Percentiles rank a stretch among this genome's conserved stretches.
Conservation (phyloP, 2,888 invertebrate species). For the Lasioglossum oenotherae region DNA sequence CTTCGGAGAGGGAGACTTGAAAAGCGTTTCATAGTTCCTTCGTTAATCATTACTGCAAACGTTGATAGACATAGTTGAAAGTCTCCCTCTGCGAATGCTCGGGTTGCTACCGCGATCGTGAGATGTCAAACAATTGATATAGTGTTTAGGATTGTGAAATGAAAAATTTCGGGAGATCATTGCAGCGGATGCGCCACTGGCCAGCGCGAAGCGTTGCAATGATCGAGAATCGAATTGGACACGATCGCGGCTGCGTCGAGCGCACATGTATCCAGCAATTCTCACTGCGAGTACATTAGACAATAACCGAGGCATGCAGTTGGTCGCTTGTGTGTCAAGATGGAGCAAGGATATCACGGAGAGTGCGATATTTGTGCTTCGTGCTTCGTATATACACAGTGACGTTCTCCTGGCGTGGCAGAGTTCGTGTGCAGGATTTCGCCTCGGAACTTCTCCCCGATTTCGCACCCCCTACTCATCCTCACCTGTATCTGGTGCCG, state of each 20-base stretch:
- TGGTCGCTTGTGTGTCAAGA: conserved; percentile 68
- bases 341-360: conserved; percentile 73
- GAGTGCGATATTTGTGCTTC: conserved; percentile 47
- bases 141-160: neutral
- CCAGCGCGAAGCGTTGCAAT: conserved; percentile 75
- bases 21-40: neutral
- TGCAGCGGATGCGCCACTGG: conserved; percentile 76
- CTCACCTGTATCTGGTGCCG: conserved; percentile 20
- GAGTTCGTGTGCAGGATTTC: conserved; percentile 9
- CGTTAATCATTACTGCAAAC: neutral
- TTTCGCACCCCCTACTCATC: conserved; percentile 35
- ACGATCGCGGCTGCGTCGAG: conserved; percentile 64
- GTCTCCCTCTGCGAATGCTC: conserved; percentile 47
- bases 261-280: conserved; percentile 45
- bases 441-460: conserved; percentile 20
- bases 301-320: conserved; percentile 63
- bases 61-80: conserved; percentile 21
- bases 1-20: conserved; percentile 47
- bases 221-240: conserved; percentile 22
- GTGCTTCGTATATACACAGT: conserved; percentile 38
- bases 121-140: neutral
- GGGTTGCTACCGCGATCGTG: conserved; percentile 60
- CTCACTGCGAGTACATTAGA: conserved; percentile 48
- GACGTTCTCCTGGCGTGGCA: conserved; percentile 9
- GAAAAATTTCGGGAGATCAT: conserved; percentile 45